Evolutionary conservation across 2,113 vertebrate species (phyloP).

Genomic region (Nothoprocta pentlandii): DNA sequence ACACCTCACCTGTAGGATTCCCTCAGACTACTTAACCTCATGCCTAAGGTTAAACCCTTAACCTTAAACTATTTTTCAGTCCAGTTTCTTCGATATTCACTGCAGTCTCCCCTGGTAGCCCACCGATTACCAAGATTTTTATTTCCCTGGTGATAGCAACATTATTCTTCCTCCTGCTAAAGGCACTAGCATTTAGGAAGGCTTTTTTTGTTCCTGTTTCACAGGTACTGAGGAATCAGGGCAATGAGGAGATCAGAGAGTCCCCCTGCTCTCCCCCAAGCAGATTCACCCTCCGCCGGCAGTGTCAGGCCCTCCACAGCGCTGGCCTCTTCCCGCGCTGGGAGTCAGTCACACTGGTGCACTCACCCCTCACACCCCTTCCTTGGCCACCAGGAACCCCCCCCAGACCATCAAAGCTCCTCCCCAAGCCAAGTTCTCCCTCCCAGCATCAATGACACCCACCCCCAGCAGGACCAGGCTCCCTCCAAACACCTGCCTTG

Average conservation of each 20-base stretch:
- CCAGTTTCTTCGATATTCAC: neutral
- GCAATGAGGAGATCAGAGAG: accelerated
- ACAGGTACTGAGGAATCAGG: accelerated
- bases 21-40: neutral
- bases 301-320: neutral
- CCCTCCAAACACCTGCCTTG: neutral
- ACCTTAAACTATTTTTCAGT: neutral
- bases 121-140: neutral
- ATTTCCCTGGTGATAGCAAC: neutral
- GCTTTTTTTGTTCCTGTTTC: neutral
- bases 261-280: neutral
- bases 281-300: neutral
- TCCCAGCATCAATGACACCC: neutral
- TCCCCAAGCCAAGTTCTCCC: neutral
- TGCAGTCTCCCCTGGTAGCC: neutral
- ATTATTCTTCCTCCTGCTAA: neutral
- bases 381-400: neutral
- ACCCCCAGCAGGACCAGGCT: neutral
- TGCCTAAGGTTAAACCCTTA: neutral
- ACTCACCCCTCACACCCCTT: neutral
- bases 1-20: neutral
- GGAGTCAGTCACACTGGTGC: neutral
- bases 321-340: neutral
- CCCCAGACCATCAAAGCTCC: accelerated
- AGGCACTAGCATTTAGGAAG: neutral